Evolutionary conservation across 2,113 vertebrate species (phyloP), one percentile per base, ranked within the genome.

Genomic region (Panurus biarmicus): DNA sequence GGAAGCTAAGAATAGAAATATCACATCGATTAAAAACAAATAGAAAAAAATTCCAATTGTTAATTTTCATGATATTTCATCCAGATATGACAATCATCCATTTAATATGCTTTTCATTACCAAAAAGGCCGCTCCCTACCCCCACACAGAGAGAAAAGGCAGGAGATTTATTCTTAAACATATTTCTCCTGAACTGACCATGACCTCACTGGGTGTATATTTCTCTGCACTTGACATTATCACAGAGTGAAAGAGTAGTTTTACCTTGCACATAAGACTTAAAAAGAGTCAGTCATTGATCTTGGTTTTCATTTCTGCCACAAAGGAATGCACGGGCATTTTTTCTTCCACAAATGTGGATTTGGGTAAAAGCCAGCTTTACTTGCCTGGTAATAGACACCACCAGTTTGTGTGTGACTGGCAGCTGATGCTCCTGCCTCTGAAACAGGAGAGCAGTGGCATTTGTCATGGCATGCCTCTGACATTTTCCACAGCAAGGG

Each of bases 241-340:
- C 94, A 94, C 94, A 78, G 93, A 95, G 85, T 94, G 95, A 97
- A 95, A 92, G 91, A 97, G 85, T 88, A 93, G 92, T 94, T 97
- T 97, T 97, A 97, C 94, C 94, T 96, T 96, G 95, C 92, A 86
- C 90, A 56, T 75, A 88, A 86, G 92, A 78, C 94, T 94, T 93
- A 90, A 86, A 91, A 93, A 93, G 92, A 97, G 67, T 79, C 86
- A 93, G 87, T 65, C 95, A 95, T 96, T 94, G 96, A 97, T 96
- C 95, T 97, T 81, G 90, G 95, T 94, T 96, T 96, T 97, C 87
- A 61, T 95, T 97, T 94, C 94, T 97, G 96, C 90, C 95, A 90
- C 94, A 90, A 60, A 94, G 76, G 90, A 93, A 90, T 11, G 53
- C 85, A 58, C 44, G 26, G 82, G 79, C 72, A 77, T 95, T 97